A percentile compares a stretch with the other conserved stretches of the same genome.
Conservation (phyloP, 1,140 invertebrate species). For the Chrysopa pallens region DNA sequence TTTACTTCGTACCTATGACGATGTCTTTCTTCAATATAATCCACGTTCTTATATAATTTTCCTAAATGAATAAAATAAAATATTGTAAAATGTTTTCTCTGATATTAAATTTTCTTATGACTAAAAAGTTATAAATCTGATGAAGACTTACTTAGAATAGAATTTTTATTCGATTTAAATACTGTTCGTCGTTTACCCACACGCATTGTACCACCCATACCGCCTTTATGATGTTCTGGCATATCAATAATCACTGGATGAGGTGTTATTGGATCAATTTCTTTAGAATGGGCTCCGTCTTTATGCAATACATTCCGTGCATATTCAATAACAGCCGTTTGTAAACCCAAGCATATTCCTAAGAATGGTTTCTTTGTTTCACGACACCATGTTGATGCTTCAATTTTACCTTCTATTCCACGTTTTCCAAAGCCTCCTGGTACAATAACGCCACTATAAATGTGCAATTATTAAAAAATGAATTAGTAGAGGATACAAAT, state of each 20-base stretch:
- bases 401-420: slow-evolving; percentile 92
- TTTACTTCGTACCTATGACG: slow-evolving; percentile 94
- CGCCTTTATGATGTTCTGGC: slow-evolving; percentile 89
- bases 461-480: too few relatives aligned
- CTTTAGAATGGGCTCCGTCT: slow-evolving; percentile 70
- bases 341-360: slow-evolving; percentile 92
- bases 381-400: slow-evolving; percentile 84
- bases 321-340: slow-evolving; percentile 94
- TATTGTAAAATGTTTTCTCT: slow-evolving; percentile 2
- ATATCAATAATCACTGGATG: slow-evolving; percentile 90
- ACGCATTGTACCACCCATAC: slow-evolving; percentile 96
- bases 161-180: slow-evolving; percentile 32
- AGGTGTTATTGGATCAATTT: slow-evolving; percentile 55
- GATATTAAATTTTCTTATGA: too few relatives aligned
- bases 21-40: slow-evolving; percentile 86
- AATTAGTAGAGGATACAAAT: too few relatives aligned
- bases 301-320: slow-evolving; percentile 70
- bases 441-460: slow-evolving; percentile 75
- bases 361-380: slow-evolving; percentile 79
- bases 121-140: too few relatives aligned
- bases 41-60: slow-evolving; percentile 67
- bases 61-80: slow-evolving; percentile 29
- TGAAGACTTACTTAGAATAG: slow-evolving; percentile 6
- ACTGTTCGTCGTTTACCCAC: slow-evolving; percentile 79
- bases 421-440: slow-evolving; percentile 91